Evolutionary conservation across 2,113 vertebrate genomes (phyloP), one percentile per base, ranked within the genome.

Genomic region (Isurus oxyrinchus): DNA sequence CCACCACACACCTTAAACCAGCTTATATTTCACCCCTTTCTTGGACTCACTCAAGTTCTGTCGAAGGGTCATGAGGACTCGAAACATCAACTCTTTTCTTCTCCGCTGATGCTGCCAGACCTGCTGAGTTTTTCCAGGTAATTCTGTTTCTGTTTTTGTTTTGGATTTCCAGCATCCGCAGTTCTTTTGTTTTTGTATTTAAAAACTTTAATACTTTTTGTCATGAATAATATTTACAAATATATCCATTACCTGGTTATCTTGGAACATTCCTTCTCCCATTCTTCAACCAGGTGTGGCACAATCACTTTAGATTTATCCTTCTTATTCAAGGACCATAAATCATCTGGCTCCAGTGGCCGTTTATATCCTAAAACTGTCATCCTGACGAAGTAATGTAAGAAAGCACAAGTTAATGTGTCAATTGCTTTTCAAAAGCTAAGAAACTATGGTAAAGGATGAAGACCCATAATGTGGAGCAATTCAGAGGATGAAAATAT

Each of bases 311-410:
- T 97, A 0, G 99, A 99, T 3, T 91, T 97, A 97, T 99, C 99
- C 1, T 99, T 98, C 44, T 97, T 97, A 96, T 99, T 99, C 95
- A 99, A 96, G 0, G 98, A 99, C 99, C 99, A 99, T 88, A 99
- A 97, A 97, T 99, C 99, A 10, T 98, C 98, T 96, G 98, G 97
- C 97, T 99, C 98, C 97, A 99, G 97, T 0, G 99, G 99, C 0
- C 96, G 98, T 96, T 97, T 98, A 97, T 98, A 99, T 94, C 99
- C 99, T 0, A 40, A 98, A 96, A 99, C 61, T 98, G 99, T 98
- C 98, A 99, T 53, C 96, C 99, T 99, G 97, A 59, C 0, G 66
- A 49, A 86, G 7, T 84, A 66, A 86, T 87, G 76, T 49, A 86
- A 81, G 35, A 63, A 96, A 96, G 11, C 8, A 61, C 19, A 3